Evolutionary conservation across 2,888 invertebrate species (phyloP), one percentile per base, ranked within the genome.

Genomic region (Lobophora halterata): DNA sequence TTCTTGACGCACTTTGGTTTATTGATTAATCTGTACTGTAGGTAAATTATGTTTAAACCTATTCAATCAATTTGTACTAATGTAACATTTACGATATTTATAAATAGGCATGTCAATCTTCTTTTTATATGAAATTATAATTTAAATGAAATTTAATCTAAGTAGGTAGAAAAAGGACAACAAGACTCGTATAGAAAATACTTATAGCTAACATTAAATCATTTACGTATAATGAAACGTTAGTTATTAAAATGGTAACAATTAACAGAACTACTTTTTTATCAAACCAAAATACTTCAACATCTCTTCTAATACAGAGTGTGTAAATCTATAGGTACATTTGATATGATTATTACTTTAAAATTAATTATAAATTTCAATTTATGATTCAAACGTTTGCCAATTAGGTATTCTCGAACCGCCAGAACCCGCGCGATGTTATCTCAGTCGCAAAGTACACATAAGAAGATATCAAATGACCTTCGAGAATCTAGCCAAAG

Each of bases 1-100:
- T 17, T 32, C 28, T 38, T 41, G 5, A 32, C 36, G 43, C 28
- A 47, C 50, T 50, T 52, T 53, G 52, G 52, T 52, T 49, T 29
- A 33, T 24, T 46, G 42, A 41, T 31, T n/a, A 42, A 40, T 41
- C 45, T n/a, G n/a, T n/a, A n/a, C n/a, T n/a, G n/a, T n/a, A n/a
- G 45, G 47, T 47, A 38, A 30, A 12, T 36, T 31, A 31, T 35
- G 16, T 16, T 30, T 24, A 25, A 32, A 32, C 19, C 12, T 46
- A 48, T 31, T 29, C 40, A 46, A 20, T 10, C 24, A 18, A 42
- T 46, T 52, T 50, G 48, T 39, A 50, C 48, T n/a, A 46, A 24
- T 14, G 28, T 39, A 35, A 17, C 17, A 27, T 21, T 30, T 17
- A 39, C 14, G 30, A 35, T 33, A 26, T 11, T 28, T 21, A 28